These are phyloP conservation scores for Vidua chalybeata DNA, from an alignment of 2,113 vertebrate species.

Conservation along the genomic window DNA sequence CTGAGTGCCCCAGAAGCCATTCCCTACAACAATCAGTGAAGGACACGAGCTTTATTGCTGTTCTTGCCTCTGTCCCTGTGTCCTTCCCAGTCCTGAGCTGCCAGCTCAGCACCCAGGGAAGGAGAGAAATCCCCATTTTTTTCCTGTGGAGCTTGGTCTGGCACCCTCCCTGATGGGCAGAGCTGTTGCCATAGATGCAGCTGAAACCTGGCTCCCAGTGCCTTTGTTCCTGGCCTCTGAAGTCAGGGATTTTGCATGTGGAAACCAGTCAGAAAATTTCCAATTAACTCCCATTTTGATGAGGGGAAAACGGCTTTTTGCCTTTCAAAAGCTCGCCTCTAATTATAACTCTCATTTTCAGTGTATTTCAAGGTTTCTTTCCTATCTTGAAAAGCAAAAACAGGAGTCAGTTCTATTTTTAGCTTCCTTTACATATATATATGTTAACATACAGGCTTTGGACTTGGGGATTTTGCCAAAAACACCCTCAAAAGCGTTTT, in stretches of 20 bases:
- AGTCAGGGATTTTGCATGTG: not conserved
- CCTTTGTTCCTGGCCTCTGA: not conserved
- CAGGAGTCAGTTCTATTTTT: not conserved
- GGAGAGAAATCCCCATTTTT: not conserved
- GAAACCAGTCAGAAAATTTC: not conserved
- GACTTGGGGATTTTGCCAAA: not conserved
- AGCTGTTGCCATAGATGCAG: conserved; percentile 14
- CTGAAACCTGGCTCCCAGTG: not conserved
- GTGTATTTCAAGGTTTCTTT: not conserved
- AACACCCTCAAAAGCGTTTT: not conserved
- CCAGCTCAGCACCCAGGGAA: not conserved
- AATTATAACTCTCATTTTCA: not conserved
- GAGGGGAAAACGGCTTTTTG: not conserved
- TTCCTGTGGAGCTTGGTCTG: not conserved
- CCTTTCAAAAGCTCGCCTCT: not conserved
- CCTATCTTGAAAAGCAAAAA: not conserved
- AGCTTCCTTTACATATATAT: not conserved
- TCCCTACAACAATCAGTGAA: not conserved
- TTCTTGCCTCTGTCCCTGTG: not conserved
- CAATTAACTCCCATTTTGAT: not conserved
- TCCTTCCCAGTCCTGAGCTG: not conserved
- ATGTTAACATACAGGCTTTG: not conserved
- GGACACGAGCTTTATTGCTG: not conserved
- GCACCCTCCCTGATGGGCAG: not conserved
- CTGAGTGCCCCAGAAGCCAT: not conserved